These are phyloP conservation scores for Hemaris fuciformis DNA, from an alignment of 2,888 invertebrate species.

Conservation along the genomic window DNA sequence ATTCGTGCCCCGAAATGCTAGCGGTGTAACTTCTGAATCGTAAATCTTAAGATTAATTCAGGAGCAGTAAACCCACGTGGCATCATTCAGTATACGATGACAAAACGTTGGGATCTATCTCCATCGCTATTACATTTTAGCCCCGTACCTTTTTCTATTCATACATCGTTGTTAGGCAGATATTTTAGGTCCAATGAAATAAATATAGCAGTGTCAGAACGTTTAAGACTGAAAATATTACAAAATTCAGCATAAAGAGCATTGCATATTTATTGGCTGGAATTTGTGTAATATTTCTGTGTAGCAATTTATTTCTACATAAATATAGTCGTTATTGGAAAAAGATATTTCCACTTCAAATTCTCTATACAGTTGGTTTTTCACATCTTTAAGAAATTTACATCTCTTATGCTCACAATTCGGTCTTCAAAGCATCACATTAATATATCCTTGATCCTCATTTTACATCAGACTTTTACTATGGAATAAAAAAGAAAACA, in stretches of 20 bases:
- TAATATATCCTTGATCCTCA: no score
- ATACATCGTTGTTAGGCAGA: no score
- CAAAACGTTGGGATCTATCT: not conserved
- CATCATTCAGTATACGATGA: not conserved
- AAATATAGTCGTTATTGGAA: no score
- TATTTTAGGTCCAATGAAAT: not conserved
- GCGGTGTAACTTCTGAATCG: constrained; percentile 9
- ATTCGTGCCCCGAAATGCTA: not conserved
- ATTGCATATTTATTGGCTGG: not conserved
- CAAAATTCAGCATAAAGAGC: not conserved
- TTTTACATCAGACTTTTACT: not conserved
- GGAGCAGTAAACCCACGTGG: constrained; percentile 20
- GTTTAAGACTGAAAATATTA: not conserved
- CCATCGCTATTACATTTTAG: not conserved
- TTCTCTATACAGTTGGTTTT: no score
- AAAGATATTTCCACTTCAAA: no score
- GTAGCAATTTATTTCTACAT: no score
- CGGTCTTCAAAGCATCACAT: no score
- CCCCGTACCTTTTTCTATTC: not conserved
- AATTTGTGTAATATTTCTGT: not conserved
- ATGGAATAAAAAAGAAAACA: not conserved
- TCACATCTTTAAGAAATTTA: no score
- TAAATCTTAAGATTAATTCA: constrained; percentile 19
- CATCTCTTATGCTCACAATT: no score
- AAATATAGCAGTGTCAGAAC: not conserved